Base-by-base conservation (phyloP, 2,797 vertebrate species). In the Phoxinus dragarum region DNA sequence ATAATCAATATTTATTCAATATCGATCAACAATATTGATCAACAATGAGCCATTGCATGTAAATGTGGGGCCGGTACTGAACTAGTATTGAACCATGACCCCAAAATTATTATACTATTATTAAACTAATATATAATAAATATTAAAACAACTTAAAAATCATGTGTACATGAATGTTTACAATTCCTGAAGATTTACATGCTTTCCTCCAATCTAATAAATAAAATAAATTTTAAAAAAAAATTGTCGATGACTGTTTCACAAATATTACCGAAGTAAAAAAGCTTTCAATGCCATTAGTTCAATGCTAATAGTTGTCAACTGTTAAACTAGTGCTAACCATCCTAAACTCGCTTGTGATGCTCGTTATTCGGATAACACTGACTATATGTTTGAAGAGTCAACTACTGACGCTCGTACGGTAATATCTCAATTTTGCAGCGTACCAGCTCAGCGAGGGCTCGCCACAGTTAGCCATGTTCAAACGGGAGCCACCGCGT, bases 381-480 rank as follows among this genome's bases (percentile, higher is more conserved):
- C 4, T 81, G 64, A 68, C 4, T 52, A 54, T 21, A 56, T 27
- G 6, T 36, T 67, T 49, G 1, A 52, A 17, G 31, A 36, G 17
- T 40, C 12, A 61, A 5, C 7, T 40, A 42, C 27, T 44, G 10
- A 7, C 1, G 14, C 2, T 1, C 27, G 6, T 14, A 34, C 0
- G 1, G 17, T 17, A 34, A 82, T 64, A 77, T 71, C 73, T 86
- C 59, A 0, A 49, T 16, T 83, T 74, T 68, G 52, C 75, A 79
- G 38, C 5, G 17, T 3, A 36, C 21, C 4, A 27, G 14, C 56
- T 27, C 75, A 66, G 75, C 9, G 11, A 68, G 80, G 59, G 84
- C 27, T 79, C 56, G 8, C 78, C 71, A 38, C 49, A 49, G 71
- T 85, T 78, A 71, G 16, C 68, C 44, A 66, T 84, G 78, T 74